phyloP scores from a whole-genome alignment of 1,140 invertebrate species.

The Drosophila nannoptera region DNA sequence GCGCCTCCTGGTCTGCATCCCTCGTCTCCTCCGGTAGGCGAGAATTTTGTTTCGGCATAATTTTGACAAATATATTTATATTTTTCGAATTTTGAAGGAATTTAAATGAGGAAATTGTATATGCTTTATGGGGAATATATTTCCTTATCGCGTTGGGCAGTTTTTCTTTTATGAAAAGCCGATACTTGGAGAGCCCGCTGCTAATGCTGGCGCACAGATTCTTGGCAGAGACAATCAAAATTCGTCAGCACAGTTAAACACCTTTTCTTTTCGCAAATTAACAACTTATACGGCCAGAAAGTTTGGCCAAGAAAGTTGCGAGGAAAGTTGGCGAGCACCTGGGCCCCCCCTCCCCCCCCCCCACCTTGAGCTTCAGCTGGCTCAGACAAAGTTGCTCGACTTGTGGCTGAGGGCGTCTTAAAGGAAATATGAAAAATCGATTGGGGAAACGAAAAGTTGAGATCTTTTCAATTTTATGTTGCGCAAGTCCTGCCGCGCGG shows the following conservation, averaged over 20 bases:
- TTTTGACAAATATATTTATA: neutral
- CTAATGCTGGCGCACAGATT: slow-evolving; percentile 14
- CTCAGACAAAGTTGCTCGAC: slow-evolving; percentile 60
- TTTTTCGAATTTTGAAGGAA: neutral
- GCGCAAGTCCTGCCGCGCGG: slow-evolving; percentile 32
- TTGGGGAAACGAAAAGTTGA: slow-evolving; percentile 40
- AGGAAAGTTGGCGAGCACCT: slow-evolving; percentile 62
- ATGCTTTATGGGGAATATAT: neutral
- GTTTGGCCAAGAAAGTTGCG: slow-evolving; percentile 58
- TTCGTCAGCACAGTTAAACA: slow-evolving; percentile 58
- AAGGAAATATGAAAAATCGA: slow-evolving; percentile 50
- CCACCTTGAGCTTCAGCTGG: slow-evolving; percentile 30
- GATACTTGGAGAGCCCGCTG: neutral
- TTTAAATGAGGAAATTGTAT: no score
- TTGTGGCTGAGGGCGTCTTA: slow-evolving; percentile 19
- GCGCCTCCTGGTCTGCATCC: no score
- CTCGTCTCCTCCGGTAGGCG: no score
- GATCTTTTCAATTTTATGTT: slow-evolving; percentile 68
- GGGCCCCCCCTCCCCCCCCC: no score
- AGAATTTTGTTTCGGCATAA: no score
- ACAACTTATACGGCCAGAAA: slow-evolving; percentile 71
- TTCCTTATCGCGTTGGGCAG: neutral
- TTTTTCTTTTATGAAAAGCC: neutral
- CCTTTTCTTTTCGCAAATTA: slow-evolving; percentile 73
- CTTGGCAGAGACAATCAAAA: slow-evolving; percentile 29